Evolutionary conservation across 2,888 invertebrate species (phyloP).

Genomic region (Eupeodes luniger): DNA sequence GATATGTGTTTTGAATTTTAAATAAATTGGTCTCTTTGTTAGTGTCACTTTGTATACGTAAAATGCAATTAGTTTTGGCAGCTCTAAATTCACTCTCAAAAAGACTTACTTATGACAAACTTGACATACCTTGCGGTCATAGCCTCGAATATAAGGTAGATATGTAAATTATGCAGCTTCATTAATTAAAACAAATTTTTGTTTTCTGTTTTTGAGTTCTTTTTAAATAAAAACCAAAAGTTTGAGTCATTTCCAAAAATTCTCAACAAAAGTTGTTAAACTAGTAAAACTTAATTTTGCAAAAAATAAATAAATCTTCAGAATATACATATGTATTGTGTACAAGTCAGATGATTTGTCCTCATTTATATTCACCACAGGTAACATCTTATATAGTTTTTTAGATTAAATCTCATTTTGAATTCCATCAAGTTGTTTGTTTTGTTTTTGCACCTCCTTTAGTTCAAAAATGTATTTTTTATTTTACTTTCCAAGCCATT

Average conservation of each 20-base stretch:
- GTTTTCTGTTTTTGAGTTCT: neutral
- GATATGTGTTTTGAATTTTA: slow-evolving; percentile 42
- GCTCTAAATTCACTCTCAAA: neutral
- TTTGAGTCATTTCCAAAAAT: slow-evolving; percentile 15
- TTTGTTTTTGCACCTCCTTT: slow-evolving; percentile 40
- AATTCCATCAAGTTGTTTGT: slow-evolving; percentile 57
- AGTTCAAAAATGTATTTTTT: slow-evolving; percentile 4
- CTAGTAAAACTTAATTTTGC: slow-evolving; percentile 23
- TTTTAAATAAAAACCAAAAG: slow-evolving; percentile 1
- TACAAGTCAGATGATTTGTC: slow-evolving; percentile 27
- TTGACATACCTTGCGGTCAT: slow-evolving; percentile 27
- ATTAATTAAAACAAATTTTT: neutral
- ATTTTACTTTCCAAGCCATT: slow-evolving; percentile 52
- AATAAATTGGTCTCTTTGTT: slow-evolving; percentile 36
- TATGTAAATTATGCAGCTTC: too few species aligned
- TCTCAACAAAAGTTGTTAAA: neutral
- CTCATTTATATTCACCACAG: slow-evolving; percentile 65
- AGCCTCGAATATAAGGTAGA: slow-evolving; percentile 8
- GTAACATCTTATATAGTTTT: slow-evolving; percentile 36
- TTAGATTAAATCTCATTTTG: slow-evolving; percentile 61
- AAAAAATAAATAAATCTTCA: slow-evolving; percentile 25
- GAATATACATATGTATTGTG: neutral
- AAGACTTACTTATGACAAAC: neutral
- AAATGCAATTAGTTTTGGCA: neutral
- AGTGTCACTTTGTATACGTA: neutral